Evolutionary conservation across 1,140 invertebrate species (phyloP), one percentile per base, ranked within the genome.

Genomic region (Parasteatoda tepidariorum): DNA sequence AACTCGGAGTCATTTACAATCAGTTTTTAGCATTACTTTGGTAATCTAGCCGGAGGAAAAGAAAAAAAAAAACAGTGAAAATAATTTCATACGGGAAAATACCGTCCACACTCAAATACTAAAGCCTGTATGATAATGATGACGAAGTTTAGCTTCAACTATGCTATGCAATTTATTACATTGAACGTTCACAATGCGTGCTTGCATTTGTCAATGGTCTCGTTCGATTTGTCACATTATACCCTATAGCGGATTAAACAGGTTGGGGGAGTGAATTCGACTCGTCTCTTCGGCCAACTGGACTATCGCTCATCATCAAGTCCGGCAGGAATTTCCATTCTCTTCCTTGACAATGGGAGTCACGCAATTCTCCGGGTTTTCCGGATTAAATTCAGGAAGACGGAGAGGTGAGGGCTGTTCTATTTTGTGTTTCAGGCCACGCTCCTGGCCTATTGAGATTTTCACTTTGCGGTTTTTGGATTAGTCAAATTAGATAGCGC

Each of bases 321-420:
- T 34, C 38, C 33, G 15, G 22, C 30, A 67, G 33, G 62, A 67
- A 67, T 67, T 67, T 33, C 64, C 33, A 22, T 38, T 34, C 31
- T 38, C 64, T 22, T 26, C 33, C 64, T 67, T 67, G 33, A 67
- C 64, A 67, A 67, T 38, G 64, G 64, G 18, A 67, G 64, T 67
- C 64, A 67, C 64, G 64, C 64, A 38, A 67, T 4, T 24, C 24
- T 24, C 34, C 15, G 7, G 28, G n/a, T 30, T 31, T 31, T 30
- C 30, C 28, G 28, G 31, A 33, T 31, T 26, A n/a, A 24, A 34
- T n/a, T 67, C 9, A 22, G n/a, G 33, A 38, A 13, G 7, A 5
- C 18, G n/a, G 6, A 34, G 38, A 18, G 9, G 18, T 48, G 9
- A 9, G 9, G 38, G 38, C n/a, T 22, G 24, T 22, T 11, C 31